phyloP scores from a whole-genome alignment of 2,888 invertebrate genomes.

The Paralinhomoeus sp. region DNA sequence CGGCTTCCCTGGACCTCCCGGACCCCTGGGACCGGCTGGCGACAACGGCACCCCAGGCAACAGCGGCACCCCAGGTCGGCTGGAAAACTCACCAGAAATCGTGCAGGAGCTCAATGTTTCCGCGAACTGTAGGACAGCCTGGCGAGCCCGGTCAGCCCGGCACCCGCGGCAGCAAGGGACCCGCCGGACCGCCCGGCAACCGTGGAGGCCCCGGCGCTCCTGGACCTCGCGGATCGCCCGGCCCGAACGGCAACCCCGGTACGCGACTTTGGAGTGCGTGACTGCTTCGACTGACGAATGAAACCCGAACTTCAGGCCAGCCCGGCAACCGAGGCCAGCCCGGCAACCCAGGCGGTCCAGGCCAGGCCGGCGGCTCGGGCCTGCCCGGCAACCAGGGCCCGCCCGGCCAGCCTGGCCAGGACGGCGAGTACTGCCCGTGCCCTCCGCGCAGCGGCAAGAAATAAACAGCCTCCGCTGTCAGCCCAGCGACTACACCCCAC shows the following conservation, averaged over 20 bases:
- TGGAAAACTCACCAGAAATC: slow-evolving; percentile 11
- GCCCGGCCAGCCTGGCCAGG: slow-evolving; percentile 11
- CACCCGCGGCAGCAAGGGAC: slow-evolving; percentile 13
- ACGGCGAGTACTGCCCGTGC: too few relatives aligned
- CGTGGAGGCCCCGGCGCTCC: slow-evolving; percentile 13
- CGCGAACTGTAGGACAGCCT: slow-evolving; percentile 9
- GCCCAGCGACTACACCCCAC: too few relatives aligned
- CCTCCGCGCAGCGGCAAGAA: too few relatives aligned
- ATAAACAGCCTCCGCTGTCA: too few relatives aligned
- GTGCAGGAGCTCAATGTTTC: slow-evolving; percentile 1
- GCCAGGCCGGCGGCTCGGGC: slow-evolving; percentile 15
- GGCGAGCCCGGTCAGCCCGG: slow-evolving; percentile 13
- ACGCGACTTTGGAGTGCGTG: too few relatives aligned
- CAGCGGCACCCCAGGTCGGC: slow-evolving; percentile 10
- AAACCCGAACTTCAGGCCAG: too few relatives aligned
- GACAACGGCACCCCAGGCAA: slow-evolving; percentile 6
- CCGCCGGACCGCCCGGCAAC: slow-evolving; percentile 12
- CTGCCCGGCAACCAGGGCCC: slow-evolving; percentile 13
- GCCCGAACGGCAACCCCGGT: slow-evolving; percentile 7
- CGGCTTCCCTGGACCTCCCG: slow-evolving; percentile 6
- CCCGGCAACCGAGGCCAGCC: too few relatives aligned
- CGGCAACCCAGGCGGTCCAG: slow-evolving; percentile 3
- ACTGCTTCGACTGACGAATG: too few relatives aligned
- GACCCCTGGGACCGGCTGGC: slow-evolving; percentile 8
- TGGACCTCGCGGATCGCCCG: slow-evolving; percentile 14